Evolutionary conservation across 2,888 invertebrate genomes (phyloP).

Genomic region (Tanypteryx hageni): DNA sequence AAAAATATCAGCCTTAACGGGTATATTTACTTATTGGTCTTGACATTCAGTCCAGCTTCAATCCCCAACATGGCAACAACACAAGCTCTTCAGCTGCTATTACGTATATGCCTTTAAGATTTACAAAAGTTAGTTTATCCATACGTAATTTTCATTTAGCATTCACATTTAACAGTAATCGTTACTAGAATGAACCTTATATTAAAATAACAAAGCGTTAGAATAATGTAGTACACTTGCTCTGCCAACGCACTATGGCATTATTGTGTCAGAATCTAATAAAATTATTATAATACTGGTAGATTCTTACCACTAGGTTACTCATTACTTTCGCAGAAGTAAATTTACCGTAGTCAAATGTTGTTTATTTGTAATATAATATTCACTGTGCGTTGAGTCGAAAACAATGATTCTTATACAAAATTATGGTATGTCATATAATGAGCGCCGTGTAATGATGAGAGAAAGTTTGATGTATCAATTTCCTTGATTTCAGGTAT

Average conservation of each 20-base stretch:
- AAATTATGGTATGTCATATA: neutral
- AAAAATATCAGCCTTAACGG: neutral
- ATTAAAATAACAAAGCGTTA: neutral
- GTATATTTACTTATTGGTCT: neutral
- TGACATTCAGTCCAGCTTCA: conserved; percentile 41
- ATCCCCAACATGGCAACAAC: conserved; percentile 61
- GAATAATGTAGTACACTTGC: neutral
- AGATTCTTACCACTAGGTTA: neutral
- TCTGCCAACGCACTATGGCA: neutral
- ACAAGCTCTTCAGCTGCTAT: neutral
- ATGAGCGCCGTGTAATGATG: neutral
- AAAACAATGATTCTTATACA: neutral
- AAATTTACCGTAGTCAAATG: neutral
- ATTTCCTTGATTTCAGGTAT: conserved; percentile 22
- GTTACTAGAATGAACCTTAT: neutral
- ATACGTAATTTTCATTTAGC: too few relatives aligned
- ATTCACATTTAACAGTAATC: neutral
- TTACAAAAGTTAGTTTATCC: neutral
- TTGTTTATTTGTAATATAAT: neutral
- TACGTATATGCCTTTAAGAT: neutral
- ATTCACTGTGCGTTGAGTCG: neutral
- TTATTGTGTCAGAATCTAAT: neutral
- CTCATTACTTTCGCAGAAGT: neutral
- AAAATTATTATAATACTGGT: neutral
- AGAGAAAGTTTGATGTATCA: neutral